Percentiles rank a stretch among this genome's conserved stretches.
These are phyloP conservation scores for Neocrepidodera transversa DNA, from an alignment of 2,888 invertebrate genomes.

Conservation along the genomic window DNA sequence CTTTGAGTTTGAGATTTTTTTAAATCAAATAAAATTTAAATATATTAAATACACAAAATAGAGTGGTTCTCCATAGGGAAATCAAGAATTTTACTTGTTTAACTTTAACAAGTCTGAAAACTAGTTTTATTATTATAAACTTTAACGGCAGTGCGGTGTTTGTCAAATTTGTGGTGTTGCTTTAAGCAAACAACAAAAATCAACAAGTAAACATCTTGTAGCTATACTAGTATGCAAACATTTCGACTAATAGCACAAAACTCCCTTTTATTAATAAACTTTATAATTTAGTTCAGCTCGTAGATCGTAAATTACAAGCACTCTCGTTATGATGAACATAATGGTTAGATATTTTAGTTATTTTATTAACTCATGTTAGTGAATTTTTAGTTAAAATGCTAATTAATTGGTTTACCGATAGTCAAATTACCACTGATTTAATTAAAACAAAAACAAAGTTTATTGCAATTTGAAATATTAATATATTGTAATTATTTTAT, in stretches of 20 bases:
- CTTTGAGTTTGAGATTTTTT: too few relatives aligned
- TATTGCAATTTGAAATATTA: too few relatives aligned
- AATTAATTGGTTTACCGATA: too few relatives aligned
- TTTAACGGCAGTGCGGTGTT: not conserved
- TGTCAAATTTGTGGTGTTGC: not conserved
- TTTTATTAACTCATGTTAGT: too few relatives aligned
- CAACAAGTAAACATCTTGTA: conserved; percentile 12
- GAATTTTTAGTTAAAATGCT: too few relatives aligned
- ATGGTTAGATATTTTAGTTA: too few relatives aligned
- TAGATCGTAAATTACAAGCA: not conserved
- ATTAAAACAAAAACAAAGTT: too few relatives aligned
- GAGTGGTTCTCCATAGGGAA: not conserved
- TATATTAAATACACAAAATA: too few relatives aligned
- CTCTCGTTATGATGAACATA: not conserved
- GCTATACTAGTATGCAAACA: conserved; percentile 2
- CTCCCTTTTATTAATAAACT: conserved; percentile 10
- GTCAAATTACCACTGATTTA: too few relatives aligned
- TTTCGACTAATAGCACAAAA: conserved; percentile 4
- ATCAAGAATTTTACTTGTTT: not conserved
- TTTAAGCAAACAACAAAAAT: not conserved
- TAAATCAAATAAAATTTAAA: too few relatives aligned
- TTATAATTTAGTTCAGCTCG: not conserved
- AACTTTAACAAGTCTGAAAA: not conserved
- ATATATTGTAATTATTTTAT: too few relatives aligned
- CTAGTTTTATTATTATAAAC: not conserved